These are phyloP conservation scores for Calliopsis andreniformis DNA, from an alignment of 1,140 invertebrate species.

Conservation along the genomic window DNA sequence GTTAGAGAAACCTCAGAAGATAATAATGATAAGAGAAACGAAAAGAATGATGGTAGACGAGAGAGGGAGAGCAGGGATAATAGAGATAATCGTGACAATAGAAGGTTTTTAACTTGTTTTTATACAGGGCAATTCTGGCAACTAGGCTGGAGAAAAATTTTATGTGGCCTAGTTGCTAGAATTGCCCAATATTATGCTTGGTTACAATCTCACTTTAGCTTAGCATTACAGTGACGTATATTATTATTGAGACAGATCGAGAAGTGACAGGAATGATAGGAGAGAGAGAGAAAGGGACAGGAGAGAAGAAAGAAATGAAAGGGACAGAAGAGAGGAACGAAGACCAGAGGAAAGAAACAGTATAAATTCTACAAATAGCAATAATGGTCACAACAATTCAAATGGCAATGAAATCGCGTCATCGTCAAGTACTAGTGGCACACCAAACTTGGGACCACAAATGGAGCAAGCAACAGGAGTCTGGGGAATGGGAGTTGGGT, in stretches of 20 bases:
- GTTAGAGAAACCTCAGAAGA: slow-evolving; percentile 80
- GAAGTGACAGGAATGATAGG: slow-evolving; percentile 75
- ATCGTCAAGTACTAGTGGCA: slow-evolving; percentile 53
- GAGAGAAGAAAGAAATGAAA: slow-evolving; percentile 76
- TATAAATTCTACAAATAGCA: slow-evolving; percentile 66
- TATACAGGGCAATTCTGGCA: too few species aligned
- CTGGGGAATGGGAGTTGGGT: slow-evolving; percentile 81
- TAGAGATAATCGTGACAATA: slow-evolving; percentile 71
- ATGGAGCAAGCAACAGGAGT: slow-evolving; percentile 75
- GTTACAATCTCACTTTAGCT: too few species aligned
- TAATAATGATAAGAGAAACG: slow-evolving; percentile 74
- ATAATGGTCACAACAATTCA: slow-evolving; percentile 69
- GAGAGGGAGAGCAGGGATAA: slow-evolving; percentile 74
- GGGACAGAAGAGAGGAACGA: slow-evolving; percentile 75
- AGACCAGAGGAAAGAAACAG: slow-evolving; percentile 70
- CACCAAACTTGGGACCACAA: slow-evolving; percentile 67
- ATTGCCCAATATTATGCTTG: too few species aligned
- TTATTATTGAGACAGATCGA: slow-evolving; percentile 64
- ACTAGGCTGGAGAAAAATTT: too few species aligned
- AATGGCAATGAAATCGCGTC: slow-evolving; percentile 69
- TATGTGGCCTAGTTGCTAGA: too few species aligned
- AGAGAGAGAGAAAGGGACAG: slow-evolving; percentile 77
- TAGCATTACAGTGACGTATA: not conserved
- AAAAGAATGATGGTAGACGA: slow-evolving; percentile 78
- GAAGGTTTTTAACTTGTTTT: slow-evolving; percentile 64